Evolutionary conservation across 1,140 invertebrate species (phyloP), one percentile per base, ranked within the genome.

Genomic region (Drosophila lacteicornis): DNA sequence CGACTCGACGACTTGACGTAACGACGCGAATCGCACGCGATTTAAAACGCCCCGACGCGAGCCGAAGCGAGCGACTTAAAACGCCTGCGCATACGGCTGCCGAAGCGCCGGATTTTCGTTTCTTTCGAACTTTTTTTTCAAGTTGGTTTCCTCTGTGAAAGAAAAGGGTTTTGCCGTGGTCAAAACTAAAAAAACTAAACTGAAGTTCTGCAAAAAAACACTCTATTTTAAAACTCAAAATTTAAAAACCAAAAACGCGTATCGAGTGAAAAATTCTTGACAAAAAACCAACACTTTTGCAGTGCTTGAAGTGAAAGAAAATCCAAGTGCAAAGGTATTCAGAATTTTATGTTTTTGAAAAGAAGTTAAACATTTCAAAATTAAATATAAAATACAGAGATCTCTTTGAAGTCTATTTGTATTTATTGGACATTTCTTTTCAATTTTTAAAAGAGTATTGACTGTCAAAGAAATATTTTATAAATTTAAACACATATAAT

Each of bases 1-100:
- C 67, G 53, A 55, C 19, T 53, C 51, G 51, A 55, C 84, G 85
- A 83, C 81, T 87, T 84, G 79, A 90, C 82, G 85, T 68, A 62
- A 76, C 75, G 65, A 76, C 68, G 61, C 50, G 79, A 74, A 25
- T 65, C 77, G 77, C 68, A 74, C 75, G 77, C 74, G 74, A 69
- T 53, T 68, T 63, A 68, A 80, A 79, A 75, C 71, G 67, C 65
- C 43, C 36, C 49, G 50, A 61, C 27, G 30, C 33, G 30, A 74
- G 36, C 47, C 49, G 53, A 46, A 59, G 51, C 40, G 19, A 47
- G 53, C 30, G 68, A 60, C 42, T 30, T 25, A 25, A 73, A 65
- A 77, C 75, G 74, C 75, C 77, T 91, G 88, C 88, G 88, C 84
- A 69, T 53, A 74, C 55, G 58, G 68, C 68, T 74, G 27, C 19